Percentiles rank a stretch among this genome's conserved stretches.
Conservation (phyloP, 1,140 invertebrate species). For the Ditylenchus dipsaci region DNA sequence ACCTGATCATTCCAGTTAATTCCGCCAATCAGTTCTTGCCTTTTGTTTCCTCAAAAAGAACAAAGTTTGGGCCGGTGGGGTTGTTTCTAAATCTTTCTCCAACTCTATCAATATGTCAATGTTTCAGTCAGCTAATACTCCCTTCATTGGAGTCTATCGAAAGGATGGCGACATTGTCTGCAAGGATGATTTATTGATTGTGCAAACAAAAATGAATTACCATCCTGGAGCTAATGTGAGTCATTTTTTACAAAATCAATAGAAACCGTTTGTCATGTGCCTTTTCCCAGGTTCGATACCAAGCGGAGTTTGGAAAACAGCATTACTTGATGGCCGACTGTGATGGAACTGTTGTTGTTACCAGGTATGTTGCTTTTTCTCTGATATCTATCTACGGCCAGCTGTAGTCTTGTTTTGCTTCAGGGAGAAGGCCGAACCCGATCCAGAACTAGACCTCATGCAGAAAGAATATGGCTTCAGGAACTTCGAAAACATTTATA, state of each 20-base stretch:
- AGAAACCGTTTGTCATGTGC: too few species aligned
- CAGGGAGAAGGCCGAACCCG: slow-evolving; percentile 21
- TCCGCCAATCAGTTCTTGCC: too few species aligned
- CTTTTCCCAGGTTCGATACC: slow-evolving; percentile 20
- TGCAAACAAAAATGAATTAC: slow-evolving; percentile 50
- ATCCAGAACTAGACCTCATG: slow-evolving; percentile 10
- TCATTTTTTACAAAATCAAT: slow-evolving; percentile 5
- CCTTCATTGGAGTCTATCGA: slow-evolving; percentile 49
- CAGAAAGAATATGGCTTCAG: slow-evolving; percentile 17
- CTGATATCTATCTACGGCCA: slow-evolving; percentile 30
- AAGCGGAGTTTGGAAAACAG: slow-evolving; percentile 1
- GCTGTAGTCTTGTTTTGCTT: not conserved
- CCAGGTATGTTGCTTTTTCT: slow-evolving; percentile 1
- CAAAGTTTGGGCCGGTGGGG: not conserved
- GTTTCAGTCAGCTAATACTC: slow-evolving; percentile 35
- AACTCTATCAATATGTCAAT: too few species aligned
- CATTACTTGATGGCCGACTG: slow-evolving; percentile 23
- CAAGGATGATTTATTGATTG: slow-evolving; percentile 49
- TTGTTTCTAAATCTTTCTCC: too few species aligned
- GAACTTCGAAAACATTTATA: slow-evolving; percentile 34
- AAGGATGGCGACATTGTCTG: slow-evolving; percentile 49
- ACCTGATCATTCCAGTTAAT: too few species aligned
- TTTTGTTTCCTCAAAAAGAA: not conserved
- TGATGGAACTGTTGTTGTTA: slow-evolving; percentile 31
- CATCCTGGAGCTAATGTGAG: slow-evolving; percentile 55